phyloP scores from a whole-genome alignment of 2,888 invertebrate genomes.

The Drosophila sordidula region DNA sequence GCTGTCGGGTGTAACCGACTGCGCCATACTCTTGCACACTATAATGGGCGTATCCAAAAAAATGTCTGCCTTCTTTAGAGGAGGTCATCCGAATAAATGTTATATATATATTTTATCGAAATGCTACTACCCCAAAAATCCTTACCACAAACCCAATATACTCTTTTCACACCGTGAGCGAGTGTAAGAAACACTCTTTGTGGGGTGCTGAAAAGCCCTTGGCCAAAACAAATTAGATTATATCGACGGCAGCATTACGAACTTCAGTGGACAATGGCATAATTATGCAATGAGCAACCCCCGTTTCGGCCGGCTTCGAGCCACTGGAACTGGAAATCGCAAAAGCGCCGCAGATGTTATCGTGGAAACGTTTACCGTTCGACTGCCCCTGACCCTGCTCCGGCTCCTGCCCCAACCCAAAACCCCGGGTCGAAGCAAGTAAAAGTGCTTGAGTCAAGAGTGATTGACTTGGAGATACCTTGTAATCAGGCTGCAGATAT shows the following conservation, averaged over 20 bases:
- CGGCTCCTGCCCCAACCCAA: neutral
- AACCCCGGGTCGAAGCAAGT: neutral
- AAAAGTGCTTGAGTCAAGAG: neutral
- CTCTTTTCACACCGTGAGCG: too few species aligned
- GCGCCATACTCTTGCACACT: too few species aligned
- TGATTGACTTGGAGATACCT: neutral
- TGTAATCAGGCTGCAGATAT: neutral
- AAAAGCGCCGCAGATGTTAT: slow-evolving; percentile 78
- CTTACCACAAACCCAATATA: too few species aligned
- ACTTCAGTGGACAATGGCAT: slow-evolving; percentile 76
- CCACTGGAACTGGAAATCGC: slow-evolving; percentile 34
- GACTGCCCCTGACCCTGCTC: slow-evolving; percentile 18
- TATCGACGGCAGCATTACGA: slow-evolving; percentile 62
- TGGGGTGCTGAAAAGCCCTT: slow-evolving; percentile 16
- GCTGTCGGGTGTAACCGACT: too few species aligned
- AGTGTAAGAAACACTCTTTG: neutral
- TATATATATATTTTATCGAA: too few species aligned
- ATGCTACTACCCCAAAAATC: too few species aligned
- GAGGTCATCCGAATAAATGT: too few species aligned
- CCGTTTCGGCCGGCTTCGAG: slow-evolving; percentile 8
- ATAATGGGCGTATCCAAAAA: too few species aligned
- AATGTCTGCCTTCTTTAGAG: too few species aligned
- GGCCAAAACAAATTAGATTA: slow-evolving; percentile 71
- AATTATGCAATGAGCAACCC: slow-evolving; percentile 77
- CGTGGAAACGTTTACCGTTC: slow-evolving; percentile 75